phyloP scores from a whole-genome alignment of 2,113 vertebrate species.

The Lanius collurio region DNA sequence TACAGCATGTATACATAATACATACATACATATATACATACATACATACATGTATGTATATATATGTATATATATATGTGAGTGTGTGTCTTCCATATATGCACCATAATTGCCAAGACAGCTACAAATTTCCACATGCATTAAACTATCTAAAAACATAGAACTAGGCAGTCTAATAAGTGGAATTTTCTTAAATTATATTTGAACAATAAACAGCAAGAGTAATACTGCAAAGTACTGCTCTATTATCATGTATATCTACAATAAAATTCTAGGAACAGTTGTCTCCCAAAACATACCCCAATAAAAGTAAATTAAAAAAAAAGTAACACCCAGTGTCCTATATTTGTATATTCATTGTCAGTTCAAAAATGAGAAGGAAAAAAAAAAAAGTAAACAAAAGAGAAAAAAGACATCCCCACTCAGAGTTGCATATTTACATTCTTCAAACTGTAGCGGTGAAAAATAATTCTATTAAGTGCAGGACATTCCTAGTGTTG shows the following conservation, averaged over 20 bases:
- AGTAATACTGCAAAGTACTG: constrained; percentile 95
- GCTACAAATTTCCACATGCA: constrained; percentile 80
- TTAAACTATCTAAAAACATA: constrained; percentile 85
- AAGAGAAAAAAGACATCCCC: constrained; percentile 86
- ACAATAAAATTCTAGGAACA: constrained; percentile 93
- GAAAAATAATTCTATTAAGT: constrained; percentile 94
- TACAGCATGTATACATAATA: constrained; percentile 64
- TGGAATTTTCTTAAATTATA: constrained; percentile 95
- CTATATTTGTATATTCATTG: constrained; percentile 78
- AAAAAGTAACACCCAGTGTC: constrained; percentile 75
- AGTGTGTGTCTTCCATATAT: constrained; percentile 75
- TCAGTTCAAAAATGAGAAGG: constrained; percentile 75
- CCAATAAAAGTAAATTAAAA: constrained; percentile 62
- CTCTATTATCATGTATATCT: constrained; percentile 92
- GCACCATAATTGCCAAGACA: constrained; percentile 75
- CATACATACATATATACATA: not conserved
- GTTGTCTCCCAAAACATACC: constrained; percentile 76
- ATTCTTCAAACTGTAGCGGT: constrained; percentile 99
- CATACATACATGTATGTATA: not conserved
- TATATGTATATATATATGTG: constrained; percentile 39
- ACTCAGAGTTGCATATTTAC: constrained; percentile 92
- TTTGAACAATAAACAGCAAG: constrained; percentile 92
- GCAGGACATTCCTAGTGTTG: constrained; percentile 99
- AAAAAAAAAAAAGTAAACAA: constrained; percentile 69
- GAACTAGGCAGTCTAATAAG: constrained; percentile 83